Evolutionary conservation across 2,888 invertebrate species (phyloP).

Genomic region (Bedellia somnulentella): DNA sequence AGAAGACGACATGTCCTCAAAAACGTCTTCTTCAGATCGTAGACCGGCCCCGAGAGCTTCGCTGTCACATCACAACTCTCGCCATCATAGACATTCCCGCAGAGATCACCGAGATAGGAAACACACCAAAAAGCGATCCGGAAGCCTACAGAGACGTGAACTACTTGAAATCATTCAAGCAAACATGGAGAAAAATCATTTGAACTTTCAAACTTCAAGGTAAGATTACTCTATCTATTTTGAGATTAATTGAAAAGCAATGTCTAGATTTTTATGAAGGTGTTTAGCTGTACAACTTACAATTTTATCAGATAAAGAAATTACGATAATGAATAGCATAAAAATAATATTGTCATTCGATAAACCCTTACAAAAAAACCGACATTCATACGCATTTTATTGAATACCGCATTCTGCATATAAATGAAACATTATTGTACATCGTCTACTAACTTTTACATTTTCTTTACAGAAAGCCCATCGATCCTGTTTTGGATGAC

Average conservation of each 20-base stretch:
- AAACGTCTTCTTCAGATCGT: conserved; percentile 34
- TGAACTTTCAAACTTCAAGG: conserved; percentile 83
- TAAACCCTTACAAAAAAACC: no score
- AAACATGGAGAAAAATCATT: conserved; percentile 88
- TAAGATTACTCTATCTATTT: conserved; percentile 32
- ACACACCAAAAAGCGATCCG: conserved; percentile 65
- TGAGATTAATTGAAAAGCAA: not conserved
- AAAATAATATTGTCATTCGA: no score
- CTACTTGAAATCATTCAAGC: conserved; percentile 85
- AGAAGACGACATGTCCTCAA: conserved; percentile 44
- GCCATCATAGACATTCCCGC: conserved; percentile 41
- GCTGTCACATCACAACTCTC: conserved; percentile 18
- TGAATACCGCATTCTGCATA: no score
- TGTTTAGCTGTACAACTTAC: no score
- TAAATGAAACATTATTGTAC: no score
- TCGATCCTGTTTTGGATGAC: conserved; percentile 33
- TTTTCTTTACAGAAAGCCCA: conserved; percentile 60
- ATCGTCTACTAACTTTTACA: not conserved
- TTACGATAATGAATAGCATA: no score
- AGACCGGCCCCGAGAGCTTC: conserved; percentile 28
- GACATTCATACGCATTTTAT: no score
- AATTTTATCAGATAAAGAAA: no score
- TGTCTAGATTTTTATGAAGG: no score
- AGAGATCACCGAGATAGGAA: conserved; percentile 51
- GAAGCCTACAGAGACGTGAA: conserved; percentile 78